Conservation (phyloP, 1,140 invertebrate genomes). For the Eumeta japonica region DNA sequence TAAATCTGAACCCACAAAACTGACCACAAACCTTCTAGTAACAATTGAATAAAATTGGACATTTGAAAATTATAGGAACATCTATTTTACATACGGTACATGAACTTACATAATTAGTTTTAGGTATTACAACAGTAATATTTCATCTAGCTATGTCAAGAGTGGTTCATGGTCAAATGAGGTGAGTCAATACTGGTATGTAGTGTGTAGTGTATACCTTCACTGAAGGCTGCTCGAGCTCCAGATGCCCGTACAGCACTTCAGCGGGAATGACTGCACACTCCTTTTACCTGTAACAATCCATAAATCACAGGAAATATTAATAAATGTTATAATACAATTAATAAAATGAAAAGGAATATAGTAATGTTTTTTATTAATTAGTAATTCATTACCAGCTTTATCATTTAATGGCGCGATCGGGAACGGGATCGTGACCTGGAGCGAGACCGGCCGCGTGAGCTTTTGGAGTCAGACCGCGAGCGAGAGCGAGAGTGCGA, state of each 20-base stretch:
- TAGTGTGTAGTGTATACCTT: constrained; percentile 34
- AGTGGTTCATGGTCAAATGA: too few relatives aligned
- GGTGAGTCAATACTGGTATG: too few relatives aligned
- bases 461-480: constrained; percentile 53
- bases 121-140: background rate
- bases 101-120: background rate
- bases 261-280: constrained; percentile 26
- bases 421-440: constrained; percentile 44
- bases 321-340: constrained; percentile 7
- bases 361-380: constrained; percentile 19
- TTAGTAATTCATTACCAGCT: too few relatives aligned
- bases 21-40: background rate
- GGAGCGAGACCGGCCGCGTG: constrained; percentile 43
- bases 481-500: constrained; percentile 24
- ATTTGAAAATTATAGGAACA: background rate
- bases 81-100: background rate
- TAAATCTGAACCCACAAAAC: too few relatives aligned
- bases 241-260: constrained; percentile 27
- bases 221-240: constrained; percentile 30
- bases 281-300: constrained; percentile 35
- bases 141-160: background rate
- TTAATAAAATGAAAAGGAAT: constrained; percentile 4
- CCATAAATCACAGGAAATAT: background rate
- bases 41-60: background rate
- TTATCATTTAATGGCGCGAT: constrained; percentile 42